Percentiles rank a stretch among this genome's conserved stretches.
These are phyloP conservation scores for Acanthosepion esculentum DNA, from an alignment of 2,888 invertebrate species.

Conservation along the genomic window DNA sequence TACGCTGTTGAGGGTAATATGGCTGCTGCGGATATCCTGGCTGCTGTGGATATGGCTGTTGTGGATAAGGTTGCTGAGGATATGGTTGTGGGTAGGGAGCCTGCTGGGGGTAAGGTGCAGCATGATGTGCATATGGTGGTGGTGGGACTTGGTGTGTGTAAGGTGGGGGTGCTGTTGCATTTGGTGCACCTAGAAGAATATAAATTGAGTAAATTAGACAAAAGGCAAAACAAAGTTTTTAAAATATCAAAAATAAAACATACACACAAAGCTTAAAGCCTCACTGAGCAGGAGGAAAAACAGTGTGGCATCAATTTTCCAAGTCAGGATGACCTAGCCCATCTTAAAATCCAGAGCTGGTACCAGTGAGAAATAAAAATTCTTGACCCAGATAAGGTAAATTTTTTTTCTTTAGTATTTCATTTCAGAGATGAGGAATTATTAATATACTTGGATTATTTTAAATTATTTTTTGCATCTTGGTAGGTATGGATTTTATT, in stretches of 20 bases:
- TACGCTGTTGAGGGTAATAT: conserved; percentile 51
- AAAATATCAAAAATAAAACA: not conserved
- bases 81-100: conserved; percentile 52
- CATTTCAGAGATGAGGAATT: too few relatives aligned
- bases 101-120: conserved; percentile 52
- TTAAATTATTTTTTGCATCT: too few relatives aligned
- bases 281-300: too few relatives aligned
- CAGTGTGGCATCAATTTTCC: too few relatives aligned
- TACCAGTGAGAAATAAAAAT: too few relatives aligned
- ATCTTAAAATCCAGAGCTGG: too few relatives aligned
- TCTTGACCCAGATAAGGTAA: too few relatives aligned
- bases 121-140: conserved; percentile 52
- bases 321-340: too few relatives aligned
- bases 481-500: too few relatives aligned
- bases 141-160: not conserved
- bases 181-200: not conserved
- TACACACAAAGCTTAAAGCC: too few relatives aligned
- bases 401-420: too few relatives aligned
- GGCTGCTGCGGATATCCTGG: conserved; percentile 53
- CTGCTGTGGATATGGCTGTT: conserved; percentile 54
- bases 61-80: conserved; percentile 52
- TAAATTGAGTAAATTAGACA: not conserved
- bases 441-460: too few relatives aligned
- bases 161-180: not conserved
- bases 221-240: not conserved